These are phyloP conservation scores for Pseudochirops cupreus DNA, from an alignment of 2,797 vertebrate species.

Conservation along the genomic window DNA sequence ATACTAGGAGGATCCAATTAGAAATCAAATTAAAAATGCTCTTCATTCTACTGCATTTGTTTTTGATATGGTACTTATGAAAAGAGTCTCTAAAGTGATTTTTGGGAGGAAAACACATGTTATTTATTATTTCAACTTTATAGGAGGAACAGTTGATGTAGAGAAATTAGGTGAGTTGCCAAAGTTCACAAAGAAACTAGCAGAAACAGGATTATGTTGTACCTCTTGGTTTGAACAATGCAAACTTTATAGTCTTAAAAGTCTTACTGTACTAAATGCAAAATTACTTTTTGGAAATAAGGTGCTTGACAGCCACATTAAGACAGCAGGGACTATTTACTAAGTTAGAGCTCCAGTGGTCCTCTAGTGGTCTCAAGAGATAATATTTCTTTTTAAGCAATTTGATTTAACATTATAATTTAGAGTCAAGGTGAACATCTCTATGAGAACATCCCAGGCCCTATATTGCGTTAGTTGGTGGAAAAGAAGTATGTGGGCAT, in stretches of 20 bases:
- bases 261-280: constrained; percentile 4
- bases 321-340: background rate
- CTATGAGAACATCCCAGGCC: background rate
- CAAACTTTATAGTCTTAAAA: background rate
- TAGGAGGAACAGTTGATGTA: background rate
- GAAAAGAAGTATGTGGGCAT: background rate
- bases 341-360: background rate
- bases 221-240: background rate
- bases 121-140: background rate
- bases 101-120: background rate
- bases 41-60: background rate
- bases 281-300: background rate
- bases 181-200: background rate
- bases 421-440: background rate
- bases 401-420: background rate
- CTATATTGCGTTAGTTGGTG: background rate
- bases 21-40: background rate
- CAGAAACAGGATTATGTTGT: constrained; percentile 3
- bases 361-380: constrained; percentile 15
- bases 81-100: background rate
- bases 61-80: constrained; percentile 8
- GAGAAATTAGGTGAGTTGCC: background rate
- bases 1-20: background rate
- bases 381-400: constrained; percentile 11
- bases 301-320: background rate